Evolutionary conservation across 2,888 invertebrate genomes (phyloP).

Genomic region (Drosophila macrospina): DNA sequence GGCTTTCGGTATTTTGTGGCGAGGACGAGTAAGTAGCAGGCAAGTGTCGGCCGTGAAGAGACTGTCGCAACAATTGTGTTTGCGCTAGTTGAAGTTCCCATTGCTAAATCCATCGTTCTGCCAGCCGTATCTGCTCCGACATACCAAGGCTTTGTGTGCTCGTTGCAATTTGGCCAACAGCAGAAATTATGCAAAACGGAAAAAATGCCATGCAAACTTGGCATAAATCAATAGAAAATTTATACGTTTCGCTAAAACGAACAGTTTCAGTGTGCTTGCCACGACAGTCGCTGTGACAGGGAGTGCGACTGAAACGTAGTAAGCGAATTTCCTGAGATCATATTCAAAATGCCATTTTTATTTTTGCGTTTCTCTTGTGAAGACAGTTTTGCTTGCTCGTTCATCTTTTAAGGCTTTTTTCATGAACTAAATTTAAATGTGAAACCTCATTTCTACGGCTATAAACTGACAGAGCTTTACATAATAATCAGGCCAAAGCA

Average conservation of each 20-base stretch:
- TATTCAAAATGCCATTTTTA: constrained; percentile 26
- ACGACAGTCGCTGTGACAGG: constrained; percentile 24
- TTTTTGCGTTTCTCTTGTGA: constrained; percentile 10
- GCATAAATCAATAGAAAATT: constrained; percentile 82
- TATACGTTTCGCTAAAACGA: constrained; percentile 76
- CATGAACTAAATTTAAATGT: not conserved
- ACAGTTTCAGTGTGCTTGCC: constrained; percentile 63
- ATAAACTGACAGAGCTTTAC: not conserved
- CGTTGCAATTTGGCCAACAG: constrained; percentile 76
- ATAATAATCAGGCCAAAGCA: not conserved
- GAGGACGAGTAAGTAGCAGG: constrained; percentile 46
- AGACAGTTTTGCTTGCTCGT: constrained; percentile 9
- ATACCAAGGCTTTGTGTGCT: constrained; percentile 43
- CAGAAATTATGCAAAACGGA: constrained; percentile 81
- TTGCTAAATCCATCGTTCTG: constrained; percentile 3
- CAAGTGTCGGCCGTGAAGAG: constrained; percentile 64
- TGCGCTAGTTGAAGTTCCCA: constrained; percentile 53
- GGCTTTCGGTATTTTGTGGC: constrained; percentile 24
- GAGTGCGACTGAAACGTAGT: constrained; percentile 8
- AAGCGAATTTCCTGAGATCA: constrained; percentile 39
- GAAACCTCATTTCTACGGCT: not conserved
- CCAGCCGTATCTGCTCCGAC: constrained; percentile 34
- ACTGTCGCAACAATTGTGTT: constrained; percentile 73
- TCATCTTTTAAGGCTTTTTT: not conserved
- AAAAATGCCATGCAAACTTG: constrained; percentile 82